Base-by-base conservation (phyloP, 2,113 vertebrate genomes). In the Aplodontia rufa region DNA sequence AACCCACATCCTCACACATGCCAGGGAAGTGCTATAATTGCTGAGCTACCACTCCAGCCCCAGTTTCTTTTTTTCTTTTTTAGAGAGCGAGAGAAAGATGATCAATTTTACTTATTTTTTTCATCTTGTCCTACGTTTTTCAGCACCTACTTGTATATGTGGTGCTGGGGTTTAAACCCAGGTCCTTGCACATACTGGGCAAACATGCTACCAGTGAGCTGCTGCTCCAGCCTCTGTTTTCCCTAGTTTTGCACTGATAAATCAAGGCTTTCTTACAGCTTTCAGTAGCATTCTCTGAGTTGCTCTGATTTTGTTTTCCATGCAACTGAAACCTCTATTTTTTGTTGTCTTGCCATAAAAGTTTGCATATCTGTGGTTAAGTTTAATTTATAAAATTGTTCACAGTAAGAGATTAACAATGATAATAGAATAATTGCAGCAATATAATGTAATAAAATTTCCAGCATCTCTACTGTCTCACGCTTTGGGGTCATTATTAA, bases 321-420 rank as follows among this genome's bases (percentile, higher is more conserved):
- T 11, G 19, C 42, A 93, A 60, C 32, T 28, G 32, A 95, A 42
- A 32, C 32, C 40, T 85, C 19, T 69, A 8, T 32, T 93, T 95
- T 93, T 80, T 42, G 62, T 93, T 91, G n/a, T 76, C n/a, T 91
- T 87, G 3, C 30, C 28, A 6, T 91, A 51, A 91, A 91, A 68
- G 28, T 42, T 82, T 75, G 26, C 51, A 80, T 58, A 80, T 10
- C 11, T 80, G 26, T 37, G 22, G 37, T 58, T 37, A 40, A 37
- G n/a, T 58, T 37, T 80, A 55, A 40, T 58, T 80, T 80, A 80
- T 58, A 58, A 55, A 55, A 55, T 79, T n/a, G 37, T 49, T 49
- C 51, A 79, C 51, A 55, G 11, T 79, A 37, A 58, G 20, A 78
- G 47, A 37, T 55, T 79, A 79, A 42, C 71, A 74, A 26, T 40